These are phyloP conservation scores for Myopa testacea DNA, from an alignment of 2,888 invertebrate genomes.

Conservation along the genomic window DNA sequence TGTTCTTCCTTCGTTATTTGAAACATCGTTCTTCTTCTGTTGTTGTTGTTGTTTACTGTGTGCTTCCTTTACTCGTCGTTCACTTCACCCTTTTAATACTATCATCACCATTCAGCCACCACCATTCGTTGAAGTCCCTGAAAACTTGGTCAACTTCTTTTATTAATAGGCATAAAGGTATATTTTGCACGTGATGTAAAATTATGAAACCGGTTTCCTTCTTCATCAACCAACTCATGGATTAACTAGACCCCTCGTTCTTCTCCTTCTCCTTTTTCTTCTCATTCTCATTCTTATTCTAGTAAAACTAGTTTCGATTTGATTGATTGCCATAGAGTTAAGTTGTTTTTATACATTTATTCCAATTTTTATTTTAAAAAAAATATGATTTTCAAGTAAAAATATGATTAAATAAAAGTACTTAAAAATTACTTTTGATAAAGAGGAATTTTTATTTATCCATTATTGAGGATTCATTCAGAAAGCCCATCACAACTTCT, in stretches of 20 bases:
- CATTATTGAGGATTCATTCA: no score
- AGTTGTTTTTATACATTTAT: not conserved
- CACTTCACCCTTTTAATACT: no score
- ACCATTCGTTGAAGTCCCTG: no score
- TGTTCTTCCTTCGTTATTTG: not conserved
- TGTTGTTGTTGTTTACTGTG: not conserved
- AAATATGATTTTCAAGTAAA: not conserved
- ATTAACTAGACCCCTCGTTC: not conserved
- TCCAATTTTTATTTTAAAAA: not conserved
- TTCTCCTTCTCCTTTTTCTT: not conserved
- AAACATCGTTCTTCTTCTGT: not conserved
- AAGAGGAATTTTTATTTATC: no score
- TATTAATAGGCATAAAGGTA: not conserved
- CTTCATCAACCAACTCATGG: not conserved
- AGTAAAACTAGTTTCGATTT: constrained; percentile 27
- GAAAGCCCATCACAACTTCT: no score
- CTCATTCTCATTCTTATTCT: not conserved
- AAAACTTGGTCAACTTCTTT: constrained; percentile 10
- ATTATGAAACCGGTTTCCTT: constrained; percentile 21
- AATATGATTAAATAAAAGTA: not conserved
- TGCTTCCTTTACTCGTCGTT: no score
- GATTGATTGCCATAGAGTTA: constrained; percentile 13
- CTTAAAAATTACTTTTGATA: no score
- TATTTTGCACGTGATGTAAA: constrained; percentile 27
- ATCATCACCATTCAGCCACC: no score